Base-by-base conservation (phyloP, 2,113 vertebrate species). In the Parus major region DNA sequence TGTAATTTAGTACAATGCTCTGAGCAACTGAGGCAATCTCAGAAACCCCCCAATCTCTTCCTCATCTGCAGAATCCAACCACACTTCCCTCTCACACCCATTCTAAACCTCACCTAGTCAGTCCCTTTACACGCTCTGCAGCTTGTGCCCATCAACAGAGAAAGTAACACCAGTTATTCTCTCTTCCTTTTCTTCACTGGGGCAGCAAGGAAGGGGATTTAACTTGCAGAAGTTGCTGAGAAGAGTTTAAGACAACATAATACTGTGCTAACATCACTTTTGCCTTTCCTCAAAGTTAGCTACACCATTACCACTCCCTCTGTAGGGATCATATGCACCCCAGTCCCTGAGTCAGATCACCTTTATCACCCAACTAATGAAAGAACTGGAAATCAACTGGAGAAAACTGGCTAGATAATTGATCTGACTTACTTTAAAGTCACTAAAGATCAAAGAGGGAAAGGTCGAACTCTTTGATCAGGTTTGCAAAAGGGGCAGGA, bases 241-340 rank as follows among this genome's bases (percentile, higher is more conserved):
- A 23, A 47, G 9, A 68, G 20, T 35, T 41, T 35, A 56, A 70
- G 24, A 35, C 8, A n/a, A 41, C 6, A 14, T 3, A 44, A 61
- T 23, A 7, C 8, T 15, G 9, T 52, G 33, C 16, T 52, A n/a
- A 49, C 23, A 44, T 12, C 5, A 28, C 6, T 39, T 64, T 6
- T 79, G 33, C 33, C 33, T 59, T 59, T 66, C 19, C n/a, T 61
- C 16, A 5, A 56, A 69, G 31, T 24, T 9, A 39, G 23, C 9
- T 10, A 29, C 21, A 50, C 12, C 4, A 0, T 35, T 14, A 64
- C 4, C 15, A 35, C 5, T 57, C 36, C 17, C n/a, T 47, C 21
- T 23, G 31, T 2, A 65, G 31, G 13, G 9, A 41, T 12, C 19
- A 11, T 0, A 9, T 0, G 9, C 10, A 10, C 19, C 4, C 39